Conservation (phyloP, 2,113 vertebrate genomes). For the Caretta caretta region DNA sequence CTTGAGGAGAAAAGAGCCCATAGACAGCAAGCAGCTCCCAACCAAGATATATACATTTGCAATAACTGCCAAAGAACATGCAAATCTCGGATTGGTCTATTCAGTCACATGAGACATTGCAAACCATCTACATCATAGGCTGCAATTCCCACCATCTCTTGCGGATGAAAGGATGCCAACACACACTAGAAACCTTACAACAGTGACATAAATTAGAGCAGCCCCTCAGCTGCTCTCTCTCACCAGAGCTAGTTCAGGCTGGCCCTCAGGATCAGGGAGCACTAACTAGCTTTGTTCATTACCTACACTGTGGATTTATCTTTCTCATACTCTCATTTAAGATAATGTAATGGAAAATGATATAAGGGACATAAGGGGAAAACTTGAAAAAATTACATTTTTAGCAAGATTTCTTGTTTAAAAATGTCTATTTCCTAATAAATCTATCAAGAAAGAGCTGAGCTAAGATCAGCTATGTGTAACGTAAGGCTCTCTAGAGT, state of each 20-base stretch:
- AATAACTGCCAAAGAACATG: too few species aligned
- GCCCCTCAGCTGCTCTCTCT: background rate
- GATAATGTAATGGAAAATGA: rapidly evolving
- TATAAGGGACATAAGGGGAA: background rate
- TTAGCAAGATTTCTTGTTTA: background rate
- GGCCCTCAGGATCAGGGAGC: rapidly evolving
- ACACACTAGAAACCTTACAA: background rate
- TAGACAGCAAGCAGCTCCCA: too few species aligned
- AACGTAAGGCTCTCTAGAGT: background rate
- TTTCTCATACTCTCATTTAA: background rate
- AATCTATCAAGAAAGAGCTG: background rate
- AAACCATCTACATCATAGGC: too few species aligned
- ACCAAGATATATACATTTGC: too few species aligned
- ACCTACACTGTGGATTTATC: background rate
- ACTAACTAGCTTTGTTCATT: background rate
- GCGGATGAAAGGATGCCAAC: too few species aligned
- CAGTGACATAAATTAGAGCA: background rate
- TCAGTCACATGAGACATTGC: too few species aligned
- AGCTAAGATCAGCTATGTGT: background rate
- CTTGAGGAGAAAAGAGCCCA: too few species aligned
- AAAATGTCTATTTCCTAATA: background rate
- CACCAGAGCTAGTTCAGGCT: background rate
- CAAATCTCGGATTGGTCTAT: too few species aligned
- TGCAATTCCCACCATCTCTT: too few species aligned
- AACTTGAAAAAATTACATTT: background rate